Evolutionary conservation across 2,113 vertebrate species (phyloP).

Genomic region (Colaptes auratus): DNA sequence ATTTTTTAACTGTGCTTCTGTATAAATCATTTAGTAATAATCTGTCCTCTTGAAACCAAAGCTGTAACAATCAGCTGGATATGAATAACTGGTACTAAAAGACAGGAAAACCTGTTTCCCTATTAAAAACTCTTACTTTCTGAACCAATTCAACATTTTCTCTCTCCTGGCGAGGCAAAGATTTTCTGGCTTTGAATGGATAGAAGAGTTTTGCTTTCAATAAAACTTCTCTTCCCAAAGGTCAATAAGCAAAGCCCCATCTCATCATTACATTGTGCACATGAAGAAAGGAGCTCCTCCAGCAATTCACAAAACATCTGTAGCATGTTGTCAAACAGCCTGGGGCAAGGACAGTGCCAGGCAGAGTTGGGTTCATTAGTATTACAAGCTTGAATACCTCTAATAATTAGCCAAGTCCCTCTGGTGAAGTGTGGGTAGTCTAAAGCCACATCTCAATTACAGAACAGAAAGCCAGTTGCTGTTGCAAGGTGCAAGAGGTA

Average conservation of each 20-base stretch:
- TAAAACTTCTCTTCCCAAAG: not conserved
- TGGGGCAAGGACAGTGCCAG: not conserved
- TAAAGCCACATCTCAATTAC: not conserved
- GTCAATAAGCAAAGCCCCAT: not conserved
- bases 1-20: not conserved
- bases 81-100: constrained; percentile 4
- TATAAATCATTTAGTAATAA: not conserved
- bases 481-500: not conserved
- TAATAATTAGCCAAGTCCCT: constrained; percentile 33
- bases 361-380: constrained; percentile 25
- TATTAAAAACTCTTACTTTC: not conserved
- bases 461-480: not conserved
- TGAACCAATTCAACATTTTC: not conserved
- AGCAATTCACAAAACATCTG: constrained; percentile 32
- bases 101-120: not conserved
- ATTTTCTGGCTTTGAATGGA: not conserved
- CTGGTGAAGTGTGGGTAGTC: not conserved
- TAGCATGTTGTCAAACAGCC: not conserved
- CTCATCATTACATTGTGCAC: not conserved
- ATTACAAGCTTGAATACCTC: not conserved
- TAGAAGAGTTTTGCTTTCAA: constrained; percentile 35
- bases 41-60: not conserved
- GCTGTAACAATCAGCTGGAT: not conserved
- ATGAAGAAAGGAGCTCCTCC: not conserved
- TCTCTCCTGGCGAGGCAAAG: not conserved